Percentiles rank a stretch among this genome's conserved stretches.
These are phyloP conservation scores for Cataglyphis cursor DNA, from an alignment of 2,888 invertebrate species.

Conservation along the genomic window DNA sequence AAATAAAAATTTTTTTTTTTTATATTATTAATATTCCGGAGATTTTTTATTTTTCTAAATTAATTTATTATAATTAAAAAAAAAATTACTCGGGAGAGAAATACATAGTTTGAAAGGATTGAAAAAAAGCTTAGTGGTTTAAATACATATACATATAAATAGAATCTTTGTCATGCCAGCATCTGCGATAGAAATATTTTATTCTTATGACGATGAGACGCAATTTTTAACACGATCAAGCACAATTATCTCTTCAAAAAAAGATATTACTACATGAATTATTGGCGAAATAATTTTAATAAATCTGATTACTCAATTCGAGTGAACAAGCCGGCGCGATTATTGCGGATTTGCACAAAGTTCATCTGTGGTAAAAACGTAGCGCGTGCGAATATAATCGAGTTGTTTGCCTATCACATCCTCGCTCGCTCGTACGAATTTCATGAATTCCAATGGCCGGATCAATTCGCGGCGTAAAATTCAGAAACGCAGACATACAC, in stretches of 20 bases:
- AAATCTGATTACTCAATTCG: not conserved
- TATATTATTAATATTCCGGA: not conserved
- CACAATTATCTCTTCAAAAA: not conserved
- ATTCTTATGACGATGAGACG: slow-evolving; percentile 2
- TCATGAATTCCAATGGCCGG: slow-evolving; percentile 60
- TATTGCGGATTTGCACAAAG: slow-evolving; percentile 41
- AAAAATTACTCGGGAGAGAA: not conserved
- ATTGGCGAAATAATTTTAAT: slow-evolving; percentile 32
- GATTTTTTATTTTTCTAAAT: not conserved
- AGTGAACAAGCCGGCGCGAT: not conserved
- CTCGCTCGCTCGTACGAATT: slow-evolving; percentile 51
- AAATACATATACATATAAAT: not conserved
- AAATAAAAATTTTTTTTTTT: not conserved
- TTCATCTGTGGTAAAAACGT: slow-evolving; percentile 43
- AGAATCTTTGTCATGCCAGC: not conserved
- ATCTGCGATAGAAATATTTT: not conserved
- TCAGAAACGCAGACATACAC: slow-evolving; percentile 52
- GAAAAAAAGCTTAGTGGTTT: not conserved
- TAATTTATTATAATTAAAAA: slow-evolving; percentile 1
- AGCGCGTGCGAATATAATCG: slow-evolving; percentile 41
- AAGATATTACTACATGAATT: not conserved
- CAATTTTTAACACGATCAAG: not conserved
- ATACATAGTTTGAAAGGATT: not conserved
- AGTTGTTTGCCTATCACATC: slow-evolving; percentile 57
- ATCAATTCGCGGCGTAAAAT: slow-evolving; percentile 63